Evolutionary conservation across 2,888 invertebrate species (phyloP).

Genomic region (Molorchus minor): DNA sequence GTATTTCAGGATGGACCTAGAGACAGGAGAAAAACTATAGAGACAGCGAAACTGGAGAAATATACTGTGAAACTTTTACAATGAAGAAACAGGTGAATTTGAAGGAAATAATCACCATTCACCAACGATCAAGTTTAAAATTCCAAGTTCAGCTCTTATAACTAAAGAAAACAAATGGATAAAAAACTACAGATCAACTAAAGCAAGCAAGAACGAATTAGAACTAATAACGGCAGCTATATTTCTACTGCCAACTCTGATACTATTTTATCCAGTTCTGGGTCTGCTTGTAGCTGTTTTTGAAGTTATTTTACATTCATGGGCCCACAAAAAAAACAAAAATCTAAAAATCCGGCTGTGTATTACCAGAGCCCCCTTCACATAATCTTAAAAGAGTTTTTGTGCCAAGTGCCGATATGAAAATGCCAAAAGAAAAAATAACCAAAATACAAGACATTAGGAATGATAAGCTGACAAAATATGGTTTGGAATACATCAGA

Average conservation of each 20-base stretch:
- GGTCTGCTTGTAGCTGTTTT: conserved; percentile 65
- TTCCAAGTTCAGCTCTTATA: conserved; percentile 45
- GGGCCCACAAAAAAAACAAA: conserved; percentile 75
- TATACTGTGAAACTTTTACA: conserved; percentile 58
- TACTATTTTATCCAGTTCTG: conserved; percentile 67
- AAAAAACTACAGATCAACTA: conserved; percentile 12
- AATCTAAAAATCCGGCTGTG: conserved; percentile 66
- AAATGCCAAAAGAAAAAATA: conserved; percentile 69
- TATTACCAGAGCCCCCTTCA: conserved; percentile 78
- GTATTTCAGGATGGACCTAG: conserved; percentile 34
- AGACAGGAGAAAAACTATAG: conserved; percentile 52
- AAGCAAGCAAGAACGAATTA: conserved; percentile 35
- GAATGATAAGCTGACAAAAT: conserved; percentile 55
- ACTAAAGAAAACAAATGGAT: conserved; percentile 18
- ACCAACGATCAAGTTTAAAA: conserved; percentile 60
- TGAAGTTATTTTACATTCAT: conserved; percentile 73
- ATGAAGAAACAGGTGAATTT: conserved; percentile 67
- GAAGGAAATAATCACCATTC: conserved; percentile 24
- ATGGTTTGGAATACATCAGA: conserved; percentile 53
- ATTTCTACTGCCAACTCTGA: conserved; percentile 69
- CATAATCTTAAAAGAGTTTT: conserved; percentile 72
- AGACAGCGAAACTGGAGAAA: conserved; percentile 68
- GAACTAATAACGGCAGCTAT: conserved; percentile 56
- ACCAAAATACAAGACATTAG: conserved; percentile 73
- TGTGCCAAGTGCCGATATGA: conserved; percentile 74